phyloP scores from a whole-genome alignment of 2,797 vertebrate genomes.

The Acipenser transmontanus region DNA sequence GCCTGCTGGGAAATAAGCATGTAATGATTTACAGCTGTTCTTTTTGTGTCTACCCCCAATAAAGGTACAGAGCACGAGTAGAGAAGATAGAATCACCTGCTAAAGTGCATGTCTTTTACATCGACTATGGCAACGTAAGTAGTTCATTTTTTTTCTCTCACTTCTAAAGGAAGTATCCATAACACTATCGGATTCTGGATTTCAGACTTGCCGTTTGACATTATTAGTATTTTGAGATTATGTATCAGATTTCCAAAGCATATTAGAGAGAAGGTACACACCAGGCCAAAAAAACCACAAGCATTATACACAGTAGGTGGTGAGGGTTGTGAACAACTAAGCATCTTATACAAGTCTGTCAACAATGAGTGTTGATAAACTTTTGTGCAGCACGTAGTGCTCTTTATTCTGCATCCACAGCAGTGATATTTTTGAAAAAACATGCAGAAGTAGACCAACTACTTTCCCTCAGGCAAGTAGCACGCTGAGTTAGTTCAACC shows the following conservation, averaged over 20 bases:
- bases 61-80: constrained; percentile 90
- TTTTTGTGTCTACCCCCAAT: constrained; percentile 12
- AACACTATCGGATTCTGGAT: no score
- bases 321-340: neutral
- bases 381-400: neutral
- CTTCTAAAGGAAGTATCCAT: no score
- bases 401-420: neutral
- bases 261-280: no score
- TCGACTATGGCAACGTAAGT: constrained; percentile 97
- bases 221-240: no score
- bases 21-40: constrained; percentile 50
- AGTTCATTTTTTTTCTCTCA: constrained; percentile 30
- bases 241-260: no score
- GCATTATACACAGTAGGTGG: no score
- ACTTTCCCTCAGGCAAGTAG: neutral
- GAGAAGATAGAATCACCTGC: constrained; percentile 82
- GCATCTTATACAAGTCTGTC: neutral
- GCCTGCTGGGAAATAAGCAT: constrained; percentile 50
- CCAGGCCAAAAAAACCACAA: no score
- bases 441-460: neutral
- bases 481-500: neutral
- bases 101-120: constrained; percentile 91
- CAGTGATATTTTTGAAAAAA: constrained; percentile 4
- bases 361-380: neutral
- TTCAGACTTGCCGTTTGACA: no score